Percentiles rank a stretch among this genome's conserved stretches.
These are phyloP conservation scores for Chrysina gloriosa DNA, from an alignment of 2,888 invertebrate species.

Conservation along the genomic window DNA sequence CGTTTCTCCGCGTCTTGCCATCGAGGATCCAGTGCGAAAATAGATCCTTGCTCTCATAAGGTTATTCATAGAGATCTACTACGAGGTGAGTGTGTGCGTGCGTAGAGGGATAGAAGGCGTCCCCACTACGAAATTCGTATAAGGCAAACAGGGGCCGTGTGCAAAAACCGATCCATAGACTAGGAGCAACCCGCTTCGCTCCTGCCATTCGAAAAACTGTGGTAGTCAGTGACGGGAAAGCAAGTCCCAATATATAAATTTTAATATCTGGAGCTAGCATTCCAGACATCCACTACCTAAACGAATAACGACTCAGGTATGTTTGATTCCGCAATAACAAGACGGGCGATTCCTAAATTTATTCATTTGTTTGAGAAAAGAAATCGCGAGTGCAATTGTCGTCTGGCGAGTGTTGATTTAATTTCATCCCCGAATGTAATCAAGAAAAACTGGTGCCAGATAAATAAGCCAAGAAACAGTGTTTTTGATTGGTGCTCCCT, in stretches of 20 bases:
- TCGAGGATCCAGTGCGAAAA: conserved; percentile 64
- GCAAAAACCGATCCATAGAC: conserved; percentile 72
- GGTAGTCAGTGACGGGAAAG: conserved; percentile 70
- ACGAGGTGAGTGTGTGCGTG: conserved; percentile 35
- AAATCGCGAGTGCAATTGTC: conserved; percentile 41
- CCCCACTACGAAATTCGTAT: conserved; percentile 29
- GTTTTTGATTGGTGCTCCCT: conserved; percentile 13
- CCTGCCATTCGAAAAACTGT: conserved; percentile 72
- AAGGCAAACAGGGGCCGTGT: conserved; percentile 67
- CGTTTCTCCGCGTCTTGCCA: neutral
- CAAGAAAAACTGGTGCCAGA: neutral
- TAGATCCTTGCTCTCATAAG: conserved; percentile 67
- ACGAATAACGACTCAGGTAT: conserved; percentile 64
- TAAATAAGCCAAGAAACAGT: neutral
- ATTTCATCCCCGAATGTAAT: no score
- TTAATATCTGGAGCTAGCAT: conserved; percentile 54
- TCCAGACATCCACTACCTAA: conserved; percentile 59
- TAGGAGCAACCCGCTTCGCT: conserved; percentile 67
- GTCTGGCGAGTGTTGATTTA: no score
- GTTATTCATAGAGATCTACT: conserved; percentile 63
- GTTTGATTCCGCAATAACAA: conserved; percentile 40
- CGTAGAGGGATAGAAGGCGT: conserved; percentile 35
- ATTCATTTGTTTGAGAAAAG: no score
- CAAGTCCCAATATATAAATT: conserved; percentile 52
- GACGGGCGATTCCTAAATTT: no score